Evolutionary conservation across 1,140 invertebrate species (phyloP), one percentile per base, ranked within the genome.

Genomic region (Bursaphelenchus mucronatus): DNA sequence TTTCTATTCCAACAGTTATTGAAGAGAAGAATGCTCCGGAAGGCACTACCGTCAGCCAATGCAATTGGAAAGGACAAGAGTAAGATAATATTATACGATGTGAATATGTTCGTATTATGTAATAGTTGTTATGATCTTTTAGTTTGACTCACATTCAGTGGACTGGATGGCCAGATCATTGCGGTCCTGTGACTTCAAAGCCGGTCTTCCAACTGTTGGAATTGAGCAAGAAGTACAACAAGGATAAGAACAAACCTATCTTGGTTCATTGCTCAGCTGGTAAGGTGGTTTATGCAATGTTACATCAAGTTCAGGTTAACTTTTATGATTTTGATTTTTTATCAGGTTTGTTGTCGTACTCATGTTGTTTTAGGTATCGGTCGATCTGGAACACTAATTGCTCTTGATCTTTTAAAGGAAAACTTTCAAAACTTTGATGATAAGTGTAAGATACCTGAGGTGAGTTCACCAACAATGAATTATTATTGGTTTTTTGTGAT

Each of bases 221-320:
- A 15, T 19, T 50, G 15, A 19, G 15, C 49, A 50, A 50, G 15
- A 19, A 19, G 30, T 30, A 30, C 30, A 30, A 30, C 30, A 30
- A 30, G 30, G 30, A 30, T 30, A 30, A 30, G 30, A 30, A 30
- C 2, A 30, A 30, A 30, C 49, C 19, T 15, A 5, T 50, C 49
- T 19, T 50, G 15, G 49, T 50, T 5, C 49, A 50, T 19, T 50
- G 49, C 49, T 50, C 49, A 19, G 49, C 49, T 15, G 49, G 49
- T 50, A 19, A 50, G 1, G 1, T 15, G 49, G 15, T 19, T 15
- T 15, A 50, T 15, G 49, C 15, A 50, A 50, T 30, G 5, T 30
- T 30, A 30, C 30, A 30, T 5, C 1, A 30, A 30, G 30, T 30
- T 30, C 30, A 30, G 5, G 5, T 30, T 30, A 5, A 5, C 30